Conservation (phyloP, 2,113 vertebrate genomes). For the Quiscalus mexicanus region DNA sequence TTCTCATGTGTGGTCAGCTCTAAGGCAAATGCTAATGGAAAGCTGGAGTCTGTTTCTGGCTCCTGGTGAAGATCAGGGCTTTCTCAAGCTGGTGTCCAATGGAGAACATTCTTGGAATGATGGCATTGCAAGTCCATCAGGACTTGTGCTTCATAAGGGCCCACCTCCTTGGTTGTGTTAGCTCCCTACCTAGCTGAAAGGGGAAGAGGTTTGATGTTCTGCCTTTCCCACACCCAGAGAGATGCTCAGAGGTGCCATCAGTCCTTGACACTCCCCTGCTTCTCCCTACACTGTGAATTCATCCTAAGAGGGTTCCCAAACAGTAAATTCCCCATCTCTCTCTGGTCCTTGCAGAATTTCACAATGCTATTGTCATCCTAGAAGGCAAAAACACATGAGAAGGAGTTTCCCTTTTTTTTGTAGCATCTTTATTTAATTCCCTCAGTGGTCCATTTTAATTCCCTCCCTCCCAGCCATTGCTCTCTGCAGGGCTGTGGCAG, state of each 20-base stretch:
- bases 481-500: background rate
- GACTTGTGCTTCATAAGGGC: background rate
- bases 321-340: slow-evolving; percentile 2
- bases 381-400: slow-evolving; percentile 31
- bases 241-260: background rate
- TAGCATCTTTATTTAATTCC: slow-evolving; percentile 40
- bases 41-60: background rate
- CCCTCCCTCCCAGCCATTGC: fast-evolving
- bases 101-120: background rate
- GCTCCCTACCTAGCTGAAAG: background rate
- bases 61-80: background rate
- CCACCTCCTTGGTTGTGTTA: background rate
- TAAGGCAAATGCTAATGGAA: background rate
- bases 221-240: background rate
- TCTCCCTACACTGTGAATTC: background rate
- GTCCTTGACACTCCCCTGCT: background rate
- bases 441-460: slow-evolving; percentile 28
- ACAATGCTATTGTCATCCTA: slow-evolving; percentile 29
- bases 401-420: background rate
- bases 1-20: background rate
- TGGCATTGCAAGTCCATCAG: fast-evolving
- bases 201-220: background rate
- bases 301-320: background rate
- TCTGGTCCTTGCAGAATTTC: slow-evolving; percentile 27
- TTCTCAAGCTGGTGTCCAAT: background rate